These are phyloP conservation scores for Triplophysa dalaica DNA, from an alignment of 2,113 vertebrate genomes.

Conservation along the genomic window DNA sequence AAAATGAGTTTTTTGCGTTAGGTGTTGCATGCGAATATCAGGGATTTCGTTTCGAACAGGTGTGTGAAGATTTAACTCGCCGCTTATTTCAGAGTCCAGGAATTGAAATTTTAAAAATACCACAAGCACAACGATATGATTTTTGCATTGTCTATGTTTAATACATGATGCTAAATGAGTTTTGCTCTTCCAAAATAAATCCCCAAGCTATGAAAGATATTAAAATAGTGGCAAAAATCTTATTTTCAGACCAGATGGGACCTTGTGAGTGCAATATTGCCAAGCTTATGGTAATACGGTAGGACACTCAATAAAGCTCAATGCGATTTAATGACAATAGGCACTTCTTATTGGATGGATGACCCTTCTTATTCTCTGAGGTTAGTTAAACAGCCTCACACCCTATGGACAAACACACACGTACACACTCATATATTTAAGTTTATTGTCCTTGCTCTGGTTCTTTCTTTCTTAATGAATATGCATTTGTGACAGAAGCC, in stretches of 20 bases:
- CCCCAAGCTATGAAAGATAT: conserved; percentile 48
- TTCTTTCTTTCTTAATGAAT: conserved; percentile 78
- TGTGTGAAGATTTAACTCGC: neutral
- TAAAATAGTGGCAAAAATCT: conserved; percentile 42
- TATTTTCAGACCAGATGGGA: conserved; percentile 29
- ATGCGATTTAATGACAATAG: conserved; percentile 67
- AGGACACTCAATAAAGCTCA: conserved; percentile 59
- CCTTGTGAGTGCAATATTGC: conserved; percentile 44
- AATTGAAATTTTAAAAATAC: conserved; percentile 47
- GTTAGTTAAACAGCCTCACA: conserved; percentile 68
- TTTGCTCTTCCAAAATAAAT: conserved; percentile 43
- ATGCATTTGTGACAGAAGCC: conserved; percentile 83
- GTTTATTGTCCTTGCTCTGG: conserved; percentile 63
- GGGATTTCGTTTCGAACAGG: neutral
- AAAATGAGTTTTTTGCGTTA: no score
- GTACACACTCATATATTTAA: conserved; percentile 9
- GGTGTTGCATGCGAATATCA: neutral
- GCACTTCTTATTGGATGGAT: conserved; percentile 61
- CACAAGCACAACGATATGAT: conserved; percentile 32
- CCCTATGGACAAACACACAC: conserved; percentile 53
- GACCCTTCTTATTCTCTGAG: conserved; percentile 56
- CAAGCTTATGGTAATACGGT: conserved; percentile 48
- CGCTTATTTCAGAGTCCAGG: neutral
- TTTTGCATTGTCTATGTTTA: conserved; percentile 49
- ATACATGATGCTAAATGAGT: conserved; percentile 47